Percentiles rank a stretch among this genome's conserved stretches.
These are phyloP conservation scores for Willisornis vidua DNA, from an alignment of 2,113 vertebrate genomes.

Conservation along the genomic window DNA sequence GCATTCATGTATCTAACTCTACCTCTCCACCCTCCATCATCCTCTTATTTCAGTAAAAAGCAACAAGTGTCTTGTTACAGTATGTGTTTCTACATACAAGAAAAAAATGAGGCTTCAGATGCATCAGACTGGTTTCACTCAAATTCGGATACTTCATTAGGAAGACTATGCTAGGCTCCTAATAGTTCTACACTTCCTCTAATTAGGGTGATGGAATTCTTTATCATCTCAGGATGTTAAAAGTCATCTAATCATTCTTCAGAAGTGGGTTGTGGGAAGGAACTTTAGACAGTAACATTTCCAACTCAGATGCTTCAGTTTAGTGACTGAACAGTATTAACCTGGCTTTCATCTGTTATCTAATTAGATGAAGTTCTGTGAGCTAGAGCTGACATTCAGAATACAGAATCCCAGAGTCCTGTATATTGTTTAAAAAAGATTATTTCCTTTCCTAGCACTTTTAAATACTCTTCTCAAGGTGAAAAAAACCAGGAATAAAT, in stretches of 20 bases:
- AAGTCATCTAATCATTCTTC: not conserved
- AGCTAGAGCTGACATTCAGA: not conserved
- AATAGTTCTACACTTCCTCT: not conserved
- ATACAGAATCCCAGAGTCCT: not conserved
- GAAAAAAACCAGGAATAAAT: rapidly evolving
- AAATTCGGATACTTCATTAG: not conserved
- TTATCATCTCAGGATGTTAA: not conserved
- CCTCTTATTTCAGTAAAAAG: not conserved
- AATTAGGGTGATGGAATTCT: not conserved
- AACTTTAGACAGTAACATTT: not conserved
- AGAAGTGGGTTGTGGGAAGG: not conserved
- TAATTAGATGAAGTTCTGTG: not conserved
- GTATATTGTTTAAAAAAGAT: not conserved
- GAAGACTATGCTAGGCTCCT: not conserved
- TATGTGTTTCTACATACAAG: not conserved
- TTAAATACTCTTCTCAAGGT: not conserved
- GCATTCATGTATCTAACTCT: not conserved
- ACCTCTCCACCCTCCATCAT: not conserved
- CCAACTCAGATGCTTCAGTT: not conserved
- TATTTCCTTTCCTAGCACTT: not conserved
- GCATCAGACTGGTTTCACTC: not conserved
- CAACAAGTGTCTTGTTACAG: not conserved
- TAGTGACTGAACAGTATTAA: not conserved
- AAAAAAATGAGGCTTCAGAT: not conserved
- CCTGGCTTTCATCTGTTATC: not conserved